A percentile compares a stretch with the other conserved stretches of the same genome.
Conservation (phyloP, 1,140 invertebrate species). For the Rhynchophorus ferrugineus region DNA sequence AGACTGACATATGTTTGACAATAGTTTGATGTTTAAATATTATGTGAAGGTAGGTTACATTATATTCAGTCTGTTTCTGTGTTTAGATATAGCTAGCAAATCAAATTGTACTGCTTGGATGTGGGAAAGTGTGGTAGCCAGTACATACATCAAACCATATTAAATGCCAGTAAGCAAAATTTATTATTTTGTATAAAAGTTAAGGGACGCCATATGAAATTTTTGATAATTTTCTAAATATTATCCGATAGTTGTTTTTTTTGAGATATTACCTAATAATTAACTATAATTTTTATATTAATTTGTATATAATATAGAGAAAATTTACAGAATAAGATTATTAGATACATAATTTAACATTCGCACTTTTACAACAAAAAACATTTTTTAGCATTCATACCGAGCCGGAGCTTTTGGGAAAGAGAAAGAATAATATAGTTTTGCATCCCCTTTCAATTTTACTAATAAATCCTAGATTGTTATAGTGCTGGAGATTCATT, state of each 20-base stretch:
- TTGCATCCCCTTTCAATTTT: constrained; percentile 6
- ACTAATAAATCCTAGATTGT: constrained; percentile 24
- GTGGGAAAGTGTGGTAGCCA: not conserved
- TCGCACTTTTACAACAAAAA: constrained; percentile 33
- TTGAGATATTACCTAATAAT: constrained; percentile 39
- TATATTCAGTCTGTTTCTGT: no score
- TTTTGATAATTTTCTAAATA: constrained; percentile 37
- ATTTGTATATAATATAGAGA: constrained; percentile 40
- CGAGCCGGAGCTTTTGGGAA: constrained; percentile 26
- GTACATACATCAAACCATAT: not conserved
- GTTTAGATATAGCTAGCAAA: no score
- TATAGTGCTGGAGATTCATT: constrained; percentile 34
- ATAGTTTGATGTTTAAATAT: no score
- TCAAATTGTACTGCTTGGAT: no score
- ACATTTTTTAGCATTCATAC: constrained; percentile 29
- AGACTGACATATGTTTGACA: no score
- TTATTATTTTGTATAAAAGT: constrained; percentile 36
- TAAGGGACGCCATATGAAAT: constrained; percentile 39
- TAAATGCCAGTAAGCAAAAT: constrained; percentile 14
- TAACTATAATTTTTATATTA: constrained; percentile 39
- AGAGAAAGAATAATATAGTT: no score
- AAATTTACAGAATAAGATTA: constrained; percentile 41
- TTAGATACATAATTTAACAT: constrained; percentile 38
- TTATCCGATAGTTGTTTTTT: constrained; percentile 33
- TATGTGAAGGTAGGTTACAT: no score